Percentiles rank a stretch among this genome's conserved stretches.
Evolutionary conservation across 1,140 invertebrate genomes (phyloP).

Genomic region (Cotesia glomerata): DNA sequence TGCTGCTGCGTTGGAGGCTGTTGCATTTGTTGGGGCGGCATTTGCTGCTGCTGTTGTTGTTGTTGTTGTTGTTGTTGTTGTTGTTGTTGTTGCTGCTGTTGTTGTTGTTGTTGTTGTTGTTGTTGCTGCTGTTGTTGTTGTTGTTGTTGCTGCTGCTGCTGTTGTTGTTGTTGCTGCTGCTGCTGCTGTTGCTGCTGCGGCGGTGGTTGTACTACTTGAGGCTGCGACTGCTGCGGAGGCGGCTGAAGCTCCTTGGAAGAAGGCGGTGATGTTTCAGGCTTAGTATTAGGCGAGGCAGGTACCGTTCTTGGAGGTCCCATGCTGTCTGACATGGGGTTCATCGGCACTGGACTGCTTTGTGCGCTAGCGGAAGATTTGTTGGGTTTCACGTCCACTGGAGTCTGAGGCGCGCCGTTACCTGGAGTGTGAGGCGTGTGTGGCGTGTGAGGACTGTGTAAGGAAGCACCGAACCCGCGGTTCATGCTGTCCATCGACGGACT

Average conservation of each 20-base stretch:
- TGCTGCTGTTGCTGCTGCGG: slow-evolving; percentile 37
- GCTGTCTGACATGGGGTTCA: slow-evolving; percentile 53
- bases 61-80: slow-evolving; percentile 20
- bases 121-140: slow-evolving; percentile 21
- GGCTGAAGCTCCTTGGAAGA: slow-evolving; percentile 54
- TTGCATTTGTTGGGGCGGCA: slow-evolving; percentile 30
- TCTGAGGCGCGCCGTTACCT: slow-evolving; percentile 54
- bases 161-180: slow-evolving; percentile 33
- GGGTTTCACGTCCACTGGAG: slow-evolving; percentile 46
- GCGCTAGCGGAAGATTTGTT: slow-evolving; percentile 53
- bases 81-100: slow-evolving; percentile 36
- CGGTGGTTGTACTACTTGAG: slow-evolving; percentile 43
- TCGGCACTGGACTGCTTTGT: slow-evolving; percentile 58
- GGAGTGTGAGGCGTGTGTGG: slow-evolving; percentile 60
- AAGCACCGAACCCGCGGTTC: slow-evolving; percentile 53
- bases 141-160: slow-evolving; percentile 11
- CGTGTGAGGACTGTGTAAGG: slow-evolving; percentile 59
- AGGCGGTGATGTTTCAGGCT: slow-evolving; percentile 56
- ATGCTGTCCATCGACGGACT: slow-evolving; percentile 60
- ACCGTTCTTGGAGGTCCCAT: slow-evolving; percentile 60
- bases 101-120: slow-evolving; percentile 36
- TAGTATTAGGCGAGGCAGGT: slow-evolving; percentile 59
- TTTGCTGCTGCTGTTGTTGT: slow-evolving; percentile 20
- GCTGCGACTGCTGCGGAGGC: slow-evolving; percentile 43
- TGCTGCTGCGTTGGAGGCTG: slow-evolving; percentile 34